A percentile compares a stretch with the other conserved stretches of the same genome.
Evolutionary conservation across 2,888 invertebrate species (phyloP).

Genomic region (Bellardia pandia): DNA sequence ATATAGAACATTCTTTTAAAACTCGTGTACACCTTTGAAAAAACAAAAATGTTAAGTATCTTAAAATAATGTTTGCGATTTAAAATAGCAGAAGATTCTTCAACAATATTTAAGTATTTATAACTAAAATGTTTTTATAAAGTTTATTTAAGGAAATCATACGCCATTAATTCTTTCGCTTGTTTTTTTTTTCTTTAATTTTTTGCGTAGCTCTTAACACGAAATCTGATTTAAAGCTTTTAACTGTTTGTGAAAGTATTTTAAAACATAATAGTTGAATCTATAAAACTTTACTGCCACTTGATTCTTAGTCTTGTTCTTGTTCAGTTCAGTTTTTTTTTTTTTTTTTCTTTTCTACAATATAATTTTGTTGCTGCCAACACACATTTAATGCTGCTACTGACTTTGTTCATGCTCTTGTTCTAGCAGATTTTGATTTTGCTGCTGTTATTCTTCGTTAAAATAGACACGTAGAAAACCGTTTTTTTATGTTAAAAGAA

Average conservation of each 20-base stretch:
- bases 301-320: conserved; percentile 55
- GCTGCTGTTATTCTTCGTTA: conserved; percentile 36
- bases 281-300: conserved; percentile 68
- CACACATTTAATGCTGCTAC: conserved; percentile 57
- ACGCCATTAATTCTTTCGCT: conserved; percentile 30
- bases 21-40: background rate
- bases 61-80: background rate
- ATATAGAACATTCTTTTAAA: too few species aligned
- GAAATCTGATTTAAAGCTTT: conserved; percentile 67
- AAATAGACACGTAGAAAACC: conserved; percentile 69
- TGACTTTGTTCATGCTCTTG: background rate
- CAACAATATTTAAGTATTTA: background rate
- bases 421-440: background rate
- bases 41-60: background rate
- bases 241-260: conserved; percentile 56
- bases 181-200: conserved; percentile 2
- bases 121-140: background rate
- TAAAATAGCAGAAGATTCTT: background rate
- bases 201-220: conserved; percentile 9
- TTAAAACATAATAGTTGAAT: conserved; percentile 51
- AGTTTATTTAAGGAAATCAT: conserved; percentile 7
- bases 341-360: conserved; percentile 23
- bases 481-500: conserved; percentile 75
- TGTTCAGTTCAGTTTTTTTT: background rate
- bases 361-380: conserved; percentile 51